A percentile compares a stretch with the other conserved stretches of the same genome.
phyloP scores from a whole-genome alignment of 2,113 vertebrate genomes.

The Gadus macrocephalus region DNA sequence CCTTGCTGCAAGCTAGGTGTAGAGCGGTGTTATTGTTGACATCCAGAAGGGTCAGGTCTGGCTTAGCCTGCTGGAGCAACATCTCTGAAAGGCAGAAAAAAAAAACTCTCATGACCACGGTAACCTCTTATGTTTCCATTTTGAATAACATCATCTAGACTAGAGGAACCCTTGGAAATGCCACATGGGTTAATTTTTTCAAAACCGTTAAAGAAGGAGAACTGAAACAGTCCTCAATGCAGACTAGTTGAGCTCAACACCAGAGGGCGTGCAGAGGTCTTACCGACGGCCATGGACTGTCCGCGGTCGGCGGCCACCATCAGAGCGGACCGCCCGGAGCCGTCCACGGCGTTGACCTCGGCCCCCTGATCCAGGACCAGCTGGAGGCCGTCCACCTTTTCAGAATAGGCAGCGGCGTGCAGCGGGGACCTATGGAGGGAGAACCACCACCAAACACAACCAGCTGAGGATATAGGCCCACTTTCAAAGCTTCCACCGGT shows the following conservation, averaged over 20 bases:
- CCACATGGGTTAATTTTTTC: no score
- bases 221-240: no score
- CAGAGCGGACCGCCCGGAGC: slow-evolving; percentile 82
- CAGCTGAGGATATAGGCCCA: no score
- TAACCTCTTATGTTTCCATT: neutral
- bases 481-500: neutral
- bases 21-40: slow-evolving; percentile 94
- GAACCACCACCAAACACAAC: neutral
- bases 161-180: neutral
- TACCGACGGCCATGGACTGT: slow-evolving; percentile 85
- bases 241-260: no score
- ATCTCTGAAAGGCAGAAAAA: slow-evolving; percentile 75
- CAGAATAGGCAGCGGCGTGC: slow-evolving; percentile 92
- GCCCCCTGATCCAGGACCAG: slow-evolving; percentile 86
- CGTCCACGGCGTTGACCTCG: slow-evolving; percentile 82
- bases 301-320: slow-evolving; percentile 91
- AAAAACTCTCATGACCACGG: slow-evolving; percentile 14
- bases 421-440: slow-evolving; percentile 80
- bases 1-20: slow-evolving; percentile 97
- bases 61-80: slow-evolving; percentile 87
- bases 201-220: no score
- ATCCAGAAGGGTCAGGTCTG: slow-evolving; percentile 88
- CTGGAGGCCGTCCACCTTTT: slow-evolving; percentile 84
- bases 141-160: neutral
- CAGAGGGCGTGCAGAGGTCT: slow-evolving; percentile 26